Percentiles rank a stretch among this genome's conserved stretches.
phyloP scores from a whole-genome alignment of 2,888 invertebrate species.

The Watsonalla cultraria region DNA sequence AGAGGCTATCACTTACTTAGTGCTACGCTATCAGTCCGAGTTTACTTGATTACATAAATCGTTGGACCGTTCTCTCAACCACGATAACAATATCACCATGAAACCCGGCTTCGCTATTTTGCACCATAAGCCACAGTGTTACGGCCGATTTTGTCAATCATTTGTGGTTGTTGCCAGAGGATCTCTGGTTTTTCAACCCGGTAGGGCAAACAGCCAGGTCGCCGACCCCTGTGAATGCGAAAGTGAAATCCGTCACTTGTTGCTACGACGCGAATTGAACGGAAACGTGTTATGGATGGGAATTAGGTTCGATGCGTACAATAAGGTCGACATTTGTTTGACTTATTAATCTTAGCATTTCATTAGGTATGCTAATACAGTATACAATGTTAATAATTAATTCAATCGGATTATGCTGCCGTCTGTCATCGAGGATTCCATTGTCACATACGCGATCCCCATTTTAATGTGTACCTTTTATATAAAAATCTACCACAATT shows the following conservation, averaged over 20 bases:
- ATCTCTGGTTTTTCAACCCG: constrained; percentile 27
- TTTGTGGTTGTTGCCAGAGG: constrained; percentile 26
- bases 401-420: constrained; percentile 11
- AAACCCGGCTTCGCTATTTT: constrained; percentile 10
- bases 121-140: constrained; percentile 14
- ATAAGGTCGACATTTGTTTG: constrained; percentile 30
- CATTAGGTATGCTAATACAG: constrained; percentile 24
- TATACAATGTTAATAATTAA: constrained; percentile 4
- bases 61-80: constrained; percentile 14
- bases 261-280: constrained; percentile 44
- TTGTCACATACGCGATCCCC: background rate
- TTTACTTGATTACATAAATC: constrained; percentile 36
- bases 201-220: constrained; percentile 43
- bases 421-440: constrained; percentile 3
- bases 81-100: constrained; percentile 7
- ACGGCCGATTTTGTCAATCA: constrained; percentile 13
- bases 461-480: background rate
- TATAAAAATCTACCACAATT: background rate
- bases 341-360: constrained; percentile 16
- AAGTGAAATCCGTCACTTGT: constrained; percentile 68
- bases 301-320: constrained; percentile 26
- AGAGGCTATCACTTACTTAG: background rate
- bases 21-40: constrained; percentile 20
- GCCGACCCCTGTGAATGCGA: constrained; percentile 46
- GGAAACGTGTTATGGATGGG: constrained; percentile 40